Conservation (phyloP, 2,888 invertebrate species). For the Pecten maximus region DNA sequence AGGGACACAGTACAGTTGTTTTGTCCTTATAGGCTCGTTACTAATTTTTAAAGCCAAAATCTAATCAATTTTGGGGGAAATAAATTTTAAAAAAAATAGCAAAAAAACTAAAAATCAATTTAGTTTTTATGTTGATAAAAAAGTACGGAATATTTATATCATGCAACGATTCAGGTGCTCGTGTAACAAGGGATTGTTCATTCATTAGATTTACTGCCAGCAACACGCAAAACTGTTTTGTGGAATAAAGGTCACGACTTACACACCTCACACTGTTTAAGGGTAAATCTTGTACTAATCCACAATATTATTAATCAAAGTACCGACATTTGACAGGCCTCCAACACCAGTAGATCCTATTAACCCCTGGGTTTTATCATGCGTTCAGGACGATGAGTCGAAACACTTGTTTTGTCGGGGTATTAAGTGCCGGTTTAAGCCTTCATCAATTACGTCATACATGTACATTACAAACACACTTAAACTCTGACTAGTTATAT, state of each 20-base stretch:
- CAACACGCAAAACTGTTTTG: not conserved
- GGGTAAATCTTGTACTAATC: not conserved
- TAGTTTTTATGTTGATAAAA: too few relatives aligned
- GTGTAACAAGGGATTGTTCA: not conserved
- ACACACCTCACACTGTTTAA: not conserved
- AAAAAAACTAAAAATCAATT: too few relatives aligned
- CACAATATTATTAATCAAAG: not conserved
- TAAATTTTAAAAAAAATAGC: too few relatives aligned
- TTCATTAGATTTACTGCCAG: not conserved
- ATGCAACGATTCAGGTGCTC: too few relatives aligned
- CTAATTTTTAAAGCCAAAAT: too few relatives aligned
- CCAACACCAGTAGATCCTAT: not conserved
- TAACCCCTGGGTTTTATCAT: not conserved
- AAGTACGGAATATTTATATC: too few relatives aligned
- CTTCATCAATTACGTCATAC: not conserved
- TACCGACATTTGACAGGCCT: slow-evolving; percentile 12
- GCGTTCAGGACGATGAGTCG: slow-evolving; percentile 4
- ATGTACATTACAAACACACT: not conserved
- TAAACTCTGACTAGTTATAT: not conserved
- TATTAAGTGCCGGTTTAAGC: not conserved
- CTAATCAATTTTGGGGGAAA: too few relatives aligned
- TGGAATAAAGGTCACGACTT: not conserved
- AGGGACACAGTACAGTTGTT: too few relatives aligned
- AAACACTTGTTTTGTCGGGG: not conserved
- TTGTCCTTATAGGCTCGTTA: too few relatives aligned